A percentile compares a stretch with the other conserved stretches of the same genome.
phyloP scores from a whole-genome alignment of 1,140 invertebrate genomes.

The Dendroctonus valens region DNA sequence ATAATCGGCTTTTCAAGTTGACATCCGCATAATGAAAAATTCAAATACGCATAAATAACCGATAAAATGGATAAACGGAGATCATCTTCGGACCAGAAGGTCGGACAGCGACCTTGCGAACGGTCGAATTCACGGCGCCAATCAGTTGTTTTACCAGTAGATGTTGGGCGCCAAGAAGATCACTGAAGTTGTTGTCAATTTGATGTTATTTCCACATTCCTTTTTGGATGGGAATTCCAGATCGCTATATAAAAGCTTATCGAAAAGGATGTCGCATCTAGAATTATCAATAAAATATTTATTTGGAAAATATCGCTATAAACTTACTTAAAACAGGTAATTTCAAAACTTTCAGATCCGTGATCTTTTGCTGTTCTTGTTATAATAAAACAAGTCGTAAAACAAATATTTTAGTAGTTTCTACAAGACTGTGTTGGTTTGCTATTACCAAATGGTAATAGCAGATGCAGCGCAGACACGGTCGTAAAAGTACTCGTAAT shows the following conservation, averaged over 20 bases:
- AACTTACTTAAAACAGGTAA: too few relatives aligned
- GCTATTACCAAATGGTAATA: too few relatives aligned
- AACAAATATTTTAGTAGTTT: too few relatives aligned
- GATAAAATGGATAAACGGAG: not conserved
- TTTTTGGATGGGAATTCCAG: not conserved
- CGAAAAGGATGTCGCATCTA: not conserved
- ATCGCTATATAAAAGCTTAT: not conserved
- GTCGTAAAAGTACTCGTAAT: too few relatives aligned
- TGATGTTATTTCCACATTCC: not conserved
- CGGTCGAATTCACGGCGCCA: not conserved
- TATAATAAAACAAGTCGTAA: too few relatives aligned
- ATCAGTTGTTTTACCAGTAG: not conserved
- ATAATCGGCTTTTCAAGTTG: too few relatives aligned
- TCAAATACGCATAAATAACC: not conserved
- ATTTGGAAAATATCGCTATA: not conserved
- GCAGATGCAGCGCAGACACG: too few relatives aligned
- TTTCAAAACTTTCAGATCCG: too few relatives aligned
- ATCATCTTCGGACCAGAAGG: slow-evolving; percentile 1
- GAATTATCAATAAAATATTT: not conserved
- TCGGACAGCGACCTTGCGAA: slow-evolving; percentile 2
- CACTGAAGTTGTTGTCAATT: not conserved
- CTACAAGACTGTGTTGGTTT: too few relatives aligned
- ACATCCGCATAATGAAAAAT: not conserved
- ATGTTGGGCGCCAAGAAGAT: not conserved
- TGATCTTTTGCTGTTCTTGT: too few relatives aligned